phyloP scores from a whole-genome alignment of 2,797 vertebrate species.

The Threskiornis aethiopicus region DNA sequence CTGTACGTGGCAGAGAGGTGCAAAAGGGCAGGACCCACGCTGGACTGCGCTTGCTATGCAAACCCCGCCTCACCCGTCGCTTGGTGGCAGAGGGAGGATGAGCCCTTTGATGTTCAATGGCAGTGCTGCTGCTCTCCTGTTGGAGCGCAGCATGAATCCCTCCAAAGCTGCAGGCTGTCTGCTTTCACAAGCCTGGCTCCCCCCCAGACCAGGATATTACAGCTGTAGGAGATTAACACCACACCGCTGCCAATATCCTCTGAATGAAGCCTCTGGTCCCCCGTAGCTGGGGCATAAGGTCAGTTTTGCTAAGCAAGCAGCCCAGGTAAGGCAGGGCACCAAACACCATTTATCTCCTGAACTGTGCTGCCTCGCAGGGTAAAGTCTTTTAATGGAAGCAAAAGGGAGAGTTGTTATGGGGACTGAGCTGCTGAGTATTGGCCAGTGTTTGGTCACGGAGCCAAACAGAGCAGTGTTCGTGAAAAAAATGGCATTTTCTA shows the following conservation, averaged over 20 bases:
- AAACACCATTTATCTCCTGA: background rate
- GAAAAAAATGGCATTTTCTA: background rate
- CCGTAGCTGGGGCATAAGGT: background rate
- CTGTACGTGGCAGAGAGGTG: background rate
- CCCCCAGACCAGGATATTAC: background rate
- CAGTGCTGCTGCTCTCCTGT: background rate
- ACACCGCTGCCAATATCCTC: accelerated
- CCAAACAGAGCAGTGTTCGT: background rate
- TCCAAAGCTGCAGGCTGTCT: background rate
- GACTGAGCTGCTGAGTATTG: background rate
- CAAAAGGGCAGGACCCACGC: accelerated
- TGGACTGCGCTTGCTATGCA: background rate
- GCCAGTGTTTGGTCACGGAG: accelerated
- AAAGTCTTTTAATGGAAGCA: background rate
- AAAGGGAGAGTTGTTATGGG: background rate
- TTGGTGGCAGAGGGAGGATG: background rate
- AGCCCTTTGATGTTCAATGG: background rate
- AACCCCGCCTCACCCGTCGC: background rate
- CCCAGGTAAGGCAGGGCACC: background rate
- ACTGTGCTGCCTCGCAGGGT: background rate
- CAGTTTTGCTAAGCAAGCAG: background rate
- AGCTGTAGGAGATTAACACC: background rate
- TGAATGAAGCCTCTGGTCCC: background rate
- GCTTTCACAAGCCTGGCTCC: background rate
- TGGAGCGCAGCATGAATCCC: background rate